Base-by-base conservation (phyloP, 2,797 vertebrate genomes). In the Streptopelia turtur region DNA sequence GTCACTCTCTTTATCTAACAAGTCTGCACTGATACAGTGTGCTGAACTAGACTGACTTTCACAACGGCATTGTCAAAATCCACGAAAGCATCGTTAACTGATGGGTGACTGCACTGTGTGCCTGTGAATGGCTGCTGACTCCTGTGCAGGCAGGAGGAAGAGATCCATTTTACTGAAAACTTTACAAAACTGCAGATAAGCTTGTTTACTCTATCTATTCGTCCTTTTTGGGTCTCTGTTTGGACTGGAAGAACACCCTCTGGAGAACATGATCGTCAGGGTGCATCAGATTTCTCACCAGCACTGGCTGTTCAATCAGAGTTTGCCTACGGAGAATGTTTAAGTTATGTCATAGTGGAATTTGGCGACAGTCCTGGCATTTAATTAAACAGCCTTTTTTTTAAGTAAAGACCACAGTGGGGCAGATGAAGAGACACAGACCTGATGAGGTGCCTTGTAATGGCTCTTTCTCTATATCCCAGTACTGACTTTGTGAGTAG, bases 341-440 rank as follows among this genome's bases (percentile, higher is more conserved):
- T 88, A 80, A 90, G 86, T 93, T 93, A 81, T 53, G 53, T 86
- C 87, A 88, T 30, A 28, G 53, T 83, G 72, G 85, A 95, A 93
- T 83, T 83, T 92, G 91, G 89, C 78, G 94, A 31, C 47, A 80
- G 47, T 92, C 52, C 87, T 60, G 52, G 9, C 33, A 71, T 87
- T 91, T 91, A 92, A 93, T 91, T 95, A 95, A 94, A 57, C 47
- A 39, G 59, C 5, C 9, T 0, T 25, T 89, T 96, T 37, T 37
- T 37, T 37, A 93, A 76, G 55, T 55, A 79, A 69, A 95, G 70
- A 74, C 70, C 63, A 59, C 55, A 59, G 74, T 11, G 63, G 35
- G 70, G 35, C 71, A 83, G 71, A 87, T 43, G 66, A 83, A 71
- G 79, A 85, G 49, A 80, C 10, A 63, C 45, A 88, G 61, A 28